Percentiles rank a stretch among this genome's conserved stretches.
Evolutionary conservation across 2,888 invertebrate genomes (phyloP).

Genomic region (Cynaeus angustus): DNA sequence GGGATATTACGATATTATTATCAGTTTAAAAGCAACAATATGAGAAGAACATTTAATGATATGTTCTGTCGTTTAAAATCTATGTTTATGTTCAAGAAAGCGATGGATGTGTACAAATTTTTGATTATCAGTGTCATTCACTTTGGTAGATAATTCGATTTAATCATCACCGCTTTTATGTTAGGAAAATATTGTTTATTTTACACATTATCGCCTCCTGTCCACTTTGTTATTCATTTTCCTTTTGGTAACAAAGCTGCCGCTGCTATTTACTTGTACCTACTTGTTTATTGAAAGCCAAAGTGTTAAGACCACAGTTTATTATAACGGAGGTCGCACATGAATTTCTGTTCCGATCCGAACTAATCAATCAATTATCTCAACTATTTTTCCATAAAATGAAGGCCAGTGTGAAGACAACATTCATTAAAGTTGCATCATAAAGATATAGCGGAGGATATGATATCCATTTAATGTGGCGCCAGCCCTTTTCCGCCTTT

Average conservation of each 20-base stretch:
- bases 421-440: constrained; percentile 47
- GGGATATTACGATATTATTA: constrained; percentile 1
- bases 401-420: constrained; percentile 24
- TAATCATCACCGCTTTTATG: background rate
- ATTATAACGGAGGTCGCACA: background rate
- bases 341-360: constrained; percentile 11
- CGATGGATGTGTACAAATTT: background rate
- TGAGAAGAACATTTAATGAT: background rate
- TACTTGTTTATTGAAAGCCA: background rate
- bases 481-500: constrained; percentile 51
- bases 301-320: background rate
- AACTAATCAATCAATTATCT: constrained; percentile 31
- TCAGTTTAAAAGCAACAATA: background rate
- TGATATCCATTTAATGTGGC: constrained; percentile 51
- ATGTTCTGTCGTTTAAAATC: background rate
- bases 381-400: constrained; percentile 39
- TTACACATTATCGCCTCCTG: background rate
- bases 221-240: background rate
- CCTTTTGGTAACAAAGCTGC: background rate
- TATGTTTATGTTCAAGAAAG: too few relatives aligned
- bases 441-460: constrained; percentile 43
- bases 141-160: constrained; percentile 8
- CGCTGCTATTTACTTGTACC: background rate
- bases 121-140: constrained; percentile 32
- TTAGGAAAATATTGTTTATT: background rate